Percentiles rank a stretch among this genome's conserved stretches.
Conservation (phyloP, 2,888 invertebrate genomes). For the Idaea biselata region DNA sequence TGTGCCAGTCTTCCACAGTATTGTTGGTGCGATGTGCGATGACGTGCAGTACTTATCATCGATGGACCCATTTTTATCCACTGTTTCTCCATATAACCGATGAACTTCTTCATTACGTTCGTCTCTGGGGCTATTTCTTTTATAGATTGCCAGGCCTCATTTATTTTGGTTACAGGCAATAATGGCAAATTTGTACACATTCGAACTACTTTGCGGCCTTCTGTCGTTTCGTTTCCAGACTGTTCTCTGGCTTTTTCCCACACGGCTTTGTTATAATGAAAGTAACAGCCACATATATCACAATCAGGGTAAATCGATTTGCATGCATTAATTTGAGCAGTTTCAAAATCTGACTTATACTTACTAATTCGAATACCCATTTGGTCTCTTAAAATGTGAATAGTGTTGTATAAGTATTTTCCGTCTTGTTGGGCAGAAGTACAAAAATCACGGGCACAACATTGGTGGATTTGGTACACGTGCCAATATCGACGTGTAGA, state of each 20-base stretch:
- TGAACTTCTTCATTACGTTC: too few relatives aligned
- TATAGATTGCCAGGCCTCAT: too few relatives aligned
- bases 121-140: too few relatives aligned
- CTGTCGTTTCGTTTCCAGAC: constrained; percentile 13
- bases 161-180: constrained; percentile 9
- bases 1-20: constrained; percentile 5
- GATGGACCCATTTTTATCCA: constrained; percentile 5
- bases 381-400: constrained; percentile 10
- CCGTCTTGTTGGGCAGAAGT: constrained; percentile 13
- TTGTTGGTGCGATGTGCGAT: constrained; percentile 11
- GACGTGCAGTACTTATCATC: constrained; percentile 6
- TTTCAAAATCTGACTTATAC: constrained; percentile 13
- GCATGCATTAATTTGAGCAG: constrained; percentile 10
- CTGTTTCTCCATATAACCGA: too few relatives aligned
- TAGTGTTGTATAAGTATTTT: constrained; percentile 12
- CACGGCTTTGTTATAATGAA: constrained; percentile 9
- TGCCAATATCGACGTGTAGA: constrained; percentile 12
- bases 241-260: constrained; percentile 11
- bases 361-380: constrained; percentile 8
- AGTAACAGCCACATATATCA: constrained; percentile 10
- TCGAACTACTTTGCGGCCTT: constrained; percentile 14
- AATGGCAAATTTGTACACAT: constrained; percentile 17
- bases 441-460: constrained; percentile 11
- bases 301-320: constrained; percentile 8
- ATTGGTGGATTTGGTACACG: constrained; percentile 10